phyloP scores from a whole-genome alignment of 2,797 vertebrate species.

The Pangasius mekongensis region DNA sequence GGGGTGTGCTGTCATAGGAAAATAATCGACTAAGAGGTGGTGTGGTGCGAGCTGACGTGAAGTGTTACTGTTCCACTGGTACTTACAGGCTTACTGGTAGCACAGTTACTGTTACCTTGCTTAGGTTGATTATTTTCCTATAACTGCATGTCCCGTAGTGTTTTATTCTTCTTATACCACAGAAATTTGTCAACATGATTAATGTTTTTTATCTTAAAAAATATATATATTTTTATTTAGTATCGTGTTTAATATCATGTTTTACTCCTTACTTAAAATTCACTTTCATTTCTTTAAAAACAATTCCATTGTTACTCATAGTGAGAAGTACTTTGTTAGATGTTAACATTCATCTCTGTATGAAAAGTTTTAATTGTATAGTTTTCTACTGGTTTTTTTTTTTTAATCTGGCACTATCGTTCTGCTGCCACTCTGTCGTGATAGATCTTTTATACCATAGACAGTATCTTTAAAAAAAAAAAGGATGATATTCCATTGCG shows the following conservation, averaged over 20 bases:
- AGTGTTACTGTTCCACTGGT: too few relatives aligned
- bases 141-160: background rate
- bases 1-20: background rate
- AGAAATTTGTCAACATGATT: background rate
- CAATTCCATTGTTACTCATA: background rate
- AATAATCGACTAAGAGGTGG: background rate
- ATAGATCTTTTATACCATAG: background rate
- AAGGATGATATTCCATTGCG: background rate
- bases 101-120: background rate
- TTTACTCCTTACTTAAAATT: background rate
- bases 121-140: background rate
- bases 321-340: background rate
- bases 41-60: too few relatives aligned
- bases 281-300: background rate
- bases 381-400: background rate
- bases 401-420: background rate
- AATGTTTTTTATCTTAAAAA: background rate
- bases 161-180: background rate
- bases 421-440: background rate
- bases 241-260: background rate
- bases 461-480: background rate
- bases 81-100: too few relatives aligned
- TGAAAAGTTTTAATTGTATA: background rate
- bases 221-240: too few relatives aligned
- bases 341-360: background rate